Evolutionary conservation across 1,140 invertebrate genomes (phyloP).

Genomic region (Diorhabda carinulata): DNA sequence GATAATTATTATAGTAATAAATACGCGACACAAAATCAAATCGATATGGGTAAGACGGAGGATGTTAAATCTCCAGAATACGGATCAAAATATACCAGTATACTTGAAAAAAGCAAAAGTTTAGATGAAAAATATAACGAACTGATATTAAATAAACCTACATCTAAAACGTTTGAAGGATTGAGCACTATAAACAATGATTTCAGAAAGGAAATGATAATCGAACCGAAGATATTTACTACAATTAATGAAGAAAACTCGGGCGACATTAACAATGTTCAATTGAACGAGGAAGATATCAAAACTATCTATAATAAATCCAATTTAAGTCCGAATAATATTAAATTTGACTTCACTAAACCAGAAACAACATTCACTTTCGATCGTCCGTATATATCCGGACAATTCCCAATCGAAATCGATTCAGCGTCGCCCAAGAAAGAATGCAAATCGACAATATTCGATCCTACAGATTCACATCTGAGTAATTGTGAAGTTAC

Average conservation of each 20-base stretch:
- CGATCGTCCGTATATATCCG: too few species aligned
- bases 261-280: not conserved
- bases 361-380: too few species aligned
- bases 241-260: constrained; percentile 3
- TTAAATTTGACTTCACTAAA: too few species aligned
- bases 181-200: not conserved
- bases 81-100: constrained; percentile 39
- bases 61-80: constrained; percentile 22
- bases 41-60: constrained; percentile 4
- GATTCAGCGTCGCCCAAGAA: too few species aligned
- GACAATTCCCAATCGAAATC: too few species aligned
- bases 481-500: too few species aligned
- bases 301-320: too few species aligned
- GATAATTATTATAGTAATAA: not conserved
- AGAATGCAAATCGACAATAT: too few species aligned
- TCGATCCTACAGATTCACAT: too few species aligned
- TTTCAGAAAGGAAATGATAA: not conserved
- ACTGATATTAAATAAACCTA: constrained; percentile 29
- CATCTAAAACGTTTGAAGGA: constrained; percentile 4
- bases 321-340: too few species aligned
- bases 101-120: constrained; percentile 42
- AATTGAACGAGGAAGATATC: not conserved
- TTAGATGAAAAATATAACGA: constrained; percentile 44
- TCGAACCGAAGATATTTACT: not conserved
- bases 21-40: constrained; percentile 1